These are phyloP conservation scores for Takifugu bimaculatus DNA, from an alignment of 2,113 vertebrate genomes.

Conservation along the genomic window DNA sequence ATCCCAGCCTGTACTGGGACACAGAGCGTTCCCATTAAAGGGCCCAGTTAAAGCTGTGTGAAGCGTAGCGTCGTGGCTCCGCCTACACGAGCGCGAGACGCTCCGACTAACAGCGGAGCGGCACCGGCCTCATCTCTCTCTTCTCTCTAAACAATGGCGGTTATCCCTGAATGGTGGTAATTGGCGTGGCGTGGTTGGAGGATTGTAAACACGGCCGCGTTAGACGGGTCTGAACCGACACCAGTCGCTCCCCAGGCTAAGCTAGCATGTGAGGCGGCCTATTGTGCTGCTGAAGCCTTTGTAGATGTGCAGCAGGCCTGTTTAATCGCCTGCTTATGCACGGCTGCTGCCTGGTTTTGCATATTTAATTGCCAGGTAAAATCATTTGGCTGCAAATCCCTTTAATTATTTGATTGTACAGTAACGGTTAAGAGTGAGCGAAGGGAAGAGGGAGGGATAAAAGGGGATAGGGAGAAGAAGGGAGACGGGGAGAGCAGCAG, in stretches of 20 bases:
- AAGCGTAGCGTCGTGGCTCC: no score
- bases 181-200: conserved; percentile 63
- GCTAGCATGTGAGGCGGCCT: conserved; percentile 59
- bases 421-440: conserved; percentile 76
- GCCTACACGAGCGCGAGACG: conserved; percentile 7
- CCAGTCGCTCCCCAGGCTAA: conserved; percentile 62
- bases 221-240: conserved; percentile 64
- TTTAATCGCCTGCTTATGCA: conserved; percentile 75
- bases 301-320: conserved; percentile 73
- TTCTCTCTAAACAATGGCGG: conserved; percentile 49
- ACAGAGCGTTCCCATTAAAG: no score
- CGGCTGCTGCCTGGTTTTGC: conserved; percentile 75
- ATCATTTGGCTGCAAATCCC: conserved; percentile 82
- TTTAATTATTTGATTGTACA: conserved; percentile 96
- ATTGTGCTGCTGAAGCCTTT: conserved; percentile 78
- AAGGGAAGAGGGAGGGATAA: conserved; percentile 60
- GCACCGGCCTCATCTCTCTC: not conserved
- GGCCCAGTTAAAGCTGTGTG: no score
- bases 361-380: conserved; percentile 94
- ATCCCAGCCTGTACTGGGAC: no score
- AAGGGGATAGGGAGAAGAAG: conserved; percentile 50
- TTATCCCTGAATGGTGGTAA: conserved; percentile 63
- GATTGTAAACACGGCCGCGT: conserved; percentile 71
- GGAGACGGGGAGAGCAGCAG: conserved; percentile 65
- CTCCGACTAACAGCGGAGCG: conserved; percentile 5